These are phyloP conservation scores for Microcebus lehilahytsara DNA, from an alignment of 2,113 vertebrate species.

Conservation along the genomic window DNA sequence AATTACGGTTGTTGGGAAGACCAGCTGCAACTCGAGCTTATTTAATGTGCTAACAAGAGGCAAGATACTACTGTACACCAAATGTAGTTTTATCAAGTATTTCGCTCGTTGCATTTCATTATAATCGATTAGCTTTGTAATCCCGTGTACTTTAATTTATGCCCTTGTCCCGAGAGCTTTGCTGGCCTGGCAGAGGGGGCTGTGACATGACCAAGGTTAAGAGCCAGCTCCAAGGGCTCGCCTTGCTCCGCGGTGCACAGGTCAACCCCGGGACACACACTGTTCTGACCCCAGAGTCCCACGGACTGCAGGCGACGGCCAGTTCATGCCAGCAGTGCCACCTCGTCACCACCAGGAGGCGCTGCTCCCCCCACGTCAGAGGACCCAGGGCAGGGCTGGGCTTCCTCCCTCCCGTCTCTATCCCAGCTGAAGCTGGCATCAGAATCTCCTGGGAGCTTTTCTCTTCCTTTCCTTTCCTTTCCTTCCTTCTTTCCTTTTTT, in stretches of 20 bases:
- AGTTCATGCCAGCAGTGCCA: not conserved
- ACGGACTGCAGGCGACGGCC: accelerated
- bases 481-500: not conserved
- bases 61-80: not conserved
- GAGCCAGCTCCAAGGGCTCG: not conserved
- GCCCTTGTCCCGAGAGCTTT: not conserved
- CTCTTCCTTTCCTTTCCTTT: accelerated
- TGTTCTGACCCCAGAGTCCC: not conserved
- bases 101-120: no score
- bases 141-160: not conserved
- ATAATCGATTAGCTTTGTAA: not conserved
- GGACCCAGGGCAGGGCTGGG: not conserved
- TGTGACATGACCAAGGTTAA: not conserved
- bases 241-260: accelerated
- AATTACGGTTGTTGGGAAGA: no score
- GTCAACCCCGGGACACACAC: not conserved
- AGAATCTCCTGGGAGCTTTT: not conserved
- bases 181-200: not conserved
- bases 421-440: not conserved
- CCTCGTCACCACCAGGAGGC: conserved; percentile 41
- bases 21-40: not conserved
- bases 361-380: not conserved
- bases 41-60: not conserved
- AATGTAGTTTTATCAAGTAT: not conserved
- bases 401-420: not conserved